phyloP scores from a whole-genome alignment of 2,113 vertebrate genomes.

The Proteles cristata region DNA sequence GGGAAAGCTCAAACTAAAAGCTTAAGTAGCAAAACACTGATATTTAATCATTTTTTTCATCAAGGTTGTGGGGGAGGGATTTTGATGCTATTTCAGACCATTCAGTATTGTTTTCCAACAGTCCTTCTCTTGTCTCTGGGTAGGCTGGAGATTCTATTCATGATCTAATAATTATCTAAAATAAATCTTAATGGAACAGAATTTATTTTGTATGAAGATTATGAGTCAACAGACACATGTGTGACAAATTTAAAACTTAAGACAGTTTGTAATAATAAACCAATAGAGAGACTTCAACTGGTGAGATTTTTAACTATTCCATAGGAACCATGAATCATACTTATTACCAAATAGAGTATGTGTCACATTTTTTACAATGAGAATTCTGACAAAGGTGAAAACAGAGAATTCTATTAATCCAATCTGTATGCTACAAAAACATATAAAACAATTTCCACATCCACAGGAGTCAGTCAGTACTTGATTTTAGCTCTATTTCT shows the following conservation, averaged over 20 bases:
- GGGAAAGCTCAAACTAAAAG: neutral
- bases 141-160: neutral
- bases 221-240: neutral
- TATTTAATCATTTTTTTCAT: neutral
- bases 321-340: neutral
- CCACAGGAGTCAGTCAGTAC: constrained; percentile 10
- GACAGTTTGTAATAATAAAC: constrained; percentile 49
- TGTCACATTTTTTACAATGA: neutral
- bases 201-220: constrained; percentile 39
- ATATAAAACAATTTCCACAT: constrained; percentile 75
- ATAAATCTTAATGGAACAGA: neutral
- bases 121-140: neutral
- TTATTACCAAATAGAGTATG: neutral
- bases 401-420: constrained; percentile 66
- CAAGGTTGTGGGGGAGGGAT: neutral
- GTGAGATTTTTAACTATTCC: constrained; percentile 48
- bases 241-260: constrained; percentile 47
- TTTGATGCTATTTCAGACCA: neutral
- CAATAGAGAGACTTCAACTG: constrained; percentile 29
- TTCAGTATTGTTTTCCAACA: neutral
- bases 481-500: constrained; percentile 68
- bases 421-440: constrained; percentile 58
- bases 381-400: neutral
- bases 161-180: neutral
- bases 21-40: neutral